Base-by-base conservation (phyloP, 1,140 invertebrate species). In the Phortica variegata region DNA sequence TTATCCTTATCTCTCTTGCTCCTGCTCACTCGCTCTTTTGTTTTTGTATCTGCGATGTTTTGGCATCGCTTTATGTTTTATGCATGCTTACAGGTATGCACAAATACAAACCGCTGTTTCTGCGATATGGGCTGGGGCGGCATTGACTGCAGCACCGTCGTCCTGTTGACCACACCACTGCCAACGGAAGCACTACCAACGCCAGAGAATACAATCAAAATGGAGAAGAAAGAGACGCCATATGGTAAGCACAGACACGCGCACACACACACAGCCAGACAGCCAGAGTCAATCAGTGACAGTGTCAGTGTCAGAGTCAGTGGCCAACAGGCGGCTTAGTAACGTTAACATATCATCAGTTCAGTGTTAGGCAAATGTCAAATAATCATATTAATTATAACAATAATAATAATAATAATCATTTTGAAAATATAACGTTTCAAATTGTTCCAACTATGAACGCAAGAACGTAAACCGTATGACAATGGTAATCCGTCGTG, bases 81-180 rank as follows among this genome's bases (percentile, higher is more conserved):
- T 39, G 5, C 37, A 34, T 43, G 26, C 29, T 57, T 46, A 40
- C 78, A 97, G 93, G 84, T 89, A 38, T 98, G 96, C 77, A 95
- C 95, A 2, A 97, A 96, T 75, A 79, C 85, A 32, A 94, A 95
- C 76, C 89, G 87, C 54, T 98, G 96, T 78, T 88, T 90, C 70
- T 98, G 96, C 80, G 80, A 90, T 60, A 77, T 79, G 41, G 93
- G 93, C 39, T 98, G 91, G 92, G 85, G 83, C 21, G 93, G 93
- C 17, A 77, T 83, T 2, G 93, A 97, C 78, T 98, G 95, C 79
- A 93, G 91, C 32, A 83, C 88, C 49, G 80, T 83, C 56, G 82
- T 86, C 53, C 81, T 86, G 58, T 81, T 87, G 33, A 81, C 85
- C 13, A 82, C 83, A 34, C 76, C 81, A 46, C 76, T 72, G 59